Evolutionary conservation across 2,797 vertebrate species (phyloP).

Genomic region (Sphenopsis melanotis): DNA sequence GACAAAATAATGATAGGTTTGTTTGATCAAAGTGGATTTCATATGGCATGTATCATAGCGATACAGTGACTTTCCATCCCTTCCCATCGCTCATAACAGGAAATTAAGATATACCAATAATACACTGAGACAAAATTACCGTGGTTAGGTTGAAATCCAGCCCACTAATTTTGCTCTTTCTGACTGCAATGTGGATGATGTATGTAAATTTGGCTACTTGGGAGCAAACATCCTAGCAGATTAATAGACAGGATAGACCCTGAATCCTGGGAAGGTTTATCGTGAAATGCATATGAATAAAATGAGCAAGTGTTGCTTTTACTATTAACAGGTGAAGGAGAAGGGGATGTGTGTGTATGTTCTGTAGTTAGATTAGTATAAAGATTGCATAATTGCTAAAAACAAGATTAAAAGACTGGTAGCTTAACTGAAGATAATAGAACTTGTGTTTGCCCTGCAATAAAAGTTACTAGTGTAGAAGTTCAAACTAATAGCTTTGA

Average conservation of each 20-base stretch:
- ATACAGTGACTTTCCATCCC: neutral
- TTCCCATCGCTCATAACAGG: neutral
- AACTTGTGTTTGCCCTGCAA: neutral
- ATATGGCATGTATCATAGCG: neutral
- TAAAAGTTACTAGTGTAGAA: neutral
- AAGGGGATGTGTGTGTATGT: rapidly evolving
- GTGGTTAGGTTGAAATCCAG: neutral
- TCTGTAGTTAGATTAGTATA: neutral
- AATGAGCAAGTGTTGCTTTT: neutral
- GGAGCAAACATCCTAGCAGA: neutral
- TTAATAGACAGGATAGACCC: neutral
- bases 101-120: neutral
- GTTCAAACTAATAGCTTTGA: neutral
- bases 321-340: neutral
- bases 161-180: neutral
- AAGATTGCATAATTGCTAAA: neutral
- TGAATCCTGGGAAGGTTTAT: neutral
- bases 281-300: neutral
- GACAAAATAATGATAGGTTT: neutral
- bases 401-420: neutral
- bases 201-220: neutral
- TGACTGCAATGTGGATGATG: neutral
- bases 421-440: neutral
- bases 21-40: neutral
- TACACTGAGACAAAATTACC: neutral